Evolutionary conservation across 2,888 invertebrate genomes (phyloP).

Genomic region (Melanargia galathea): DNA sequence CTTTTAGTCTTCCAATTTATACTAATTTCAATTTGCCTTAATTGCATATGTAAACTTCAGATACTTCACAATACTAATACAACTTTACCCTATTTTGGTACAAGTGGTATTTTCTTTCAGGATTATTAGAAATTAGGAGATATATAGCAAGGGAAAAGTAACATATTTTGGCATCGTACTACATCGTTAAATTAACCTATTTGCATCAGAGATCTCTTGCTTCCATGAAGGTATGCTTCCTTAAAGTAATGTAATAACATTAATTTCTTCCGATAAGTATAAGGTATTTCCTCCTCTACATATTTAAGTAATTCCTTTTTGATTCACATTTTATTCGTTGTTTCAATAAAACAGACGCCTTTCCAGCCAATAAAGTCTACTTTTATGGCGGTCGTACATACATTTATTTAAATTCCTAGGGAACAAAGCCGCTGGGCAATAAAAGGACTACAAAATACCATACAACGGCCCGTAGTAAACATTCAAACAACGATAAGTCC

Average conservation of each 20-base stretch:
- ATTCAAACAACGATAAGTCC: constrained; percentile 26
- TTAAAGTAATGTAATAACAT: neutral
- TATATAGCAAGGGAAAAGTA: too few relatives aligned
- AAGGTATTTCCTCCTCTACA: neutral
- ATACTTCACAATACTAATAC: too few relatives aligned
- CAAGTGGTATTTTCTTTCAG: neutral
- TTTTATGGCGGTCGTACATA: constrained; percentile 34
- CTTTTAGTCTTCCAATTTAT: neutral
- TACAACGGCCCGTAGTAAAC: constrained; percentile 34
- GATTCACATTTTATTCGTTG: constrained; percentile 24
- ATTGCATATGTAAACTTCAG: too few relatives aligned
- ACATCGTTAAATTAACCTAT: too few relatives aligned
- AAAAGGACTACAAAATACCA: constrained; percentile 45
- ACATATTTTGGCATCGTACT: too few relatives aligned
- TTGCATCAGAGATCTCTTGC: too few relatives aligned
- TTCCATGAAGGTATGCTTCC: too few relatives aligned
- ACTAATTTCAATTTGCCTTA: neutral
- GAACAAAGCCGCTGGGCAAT: constrained; percentile 50
- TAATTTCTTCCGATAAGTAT: neutral
- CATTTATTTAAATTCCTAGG: constrained; percentile 42
- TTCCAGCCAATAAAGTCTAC: constrained; percentile 23
- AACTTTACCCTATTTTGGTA: too few relatives aligned
- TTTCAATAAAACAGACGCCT: constrained; percentile 29
- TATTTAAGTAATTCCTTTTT: constrained; percentile 12
- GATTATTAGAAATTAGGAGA: too few relatives aligned